These are phyloP conservation scores for Sebastes goodei DNA, from an alignment of 2,797 vertebrate species.

Conservation along the genomic window DNA sequence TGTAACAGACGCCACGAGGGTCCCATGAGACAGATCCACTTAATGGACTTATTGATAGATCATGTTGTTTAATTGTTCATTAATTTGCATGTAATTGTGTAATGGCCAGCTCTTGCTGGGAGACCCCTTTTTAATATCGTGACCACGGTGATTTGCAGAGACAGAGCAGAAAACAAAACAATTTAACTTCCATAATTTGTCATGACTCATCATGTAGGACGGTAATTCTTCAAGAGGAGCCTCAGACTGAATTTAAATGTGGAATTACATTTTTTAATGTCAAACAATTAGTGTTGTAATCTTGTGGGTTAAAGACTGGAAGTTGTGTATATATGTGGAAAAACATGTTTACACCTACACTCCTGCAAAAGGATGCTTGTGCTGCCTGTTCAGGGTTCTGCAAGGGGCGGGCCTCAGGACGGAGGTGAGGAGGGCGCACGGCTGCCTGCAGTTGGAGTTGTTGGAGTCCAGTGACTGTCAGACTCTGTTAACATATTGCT, in stretches of 20 bases:
- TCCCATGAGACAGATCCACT: conserved; percentile 30
- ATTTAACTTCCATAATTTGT: conserved; percentile 10
- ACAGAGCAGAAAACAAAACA: conserved; percentile 21
- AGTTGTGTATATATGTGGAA: background rate
- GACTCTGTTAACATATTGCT: background rate
- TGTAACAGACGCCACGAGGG: background rate
- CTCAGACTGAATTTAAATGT: background rate
- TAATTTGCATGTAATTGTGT: conserved; percentile 66
- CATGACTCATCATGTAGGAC: conserved; percentile 1
- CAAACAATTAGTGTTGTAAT: too few relatives aligned
- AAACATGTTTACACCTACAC: background rate
- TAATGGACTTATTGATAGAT: conserved; percentile 60
- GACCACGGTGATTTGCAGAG: background rate
- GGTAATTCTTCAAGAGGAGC: background rate
- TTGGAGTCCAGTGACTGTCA: too few relatives aligned
- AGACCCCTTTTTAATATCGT: conserved; percentile 20
- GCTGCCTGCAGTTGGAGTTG: background rate
- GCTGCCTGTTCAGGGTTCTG: background rate
- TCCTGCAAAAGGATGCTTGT: background rate
- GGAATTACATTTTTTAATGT: background rate
- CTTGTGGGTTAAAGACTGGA: background rate
- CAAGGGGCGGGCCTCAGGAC: background rate
- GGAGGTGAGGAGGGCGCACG: too few relatives aligned
- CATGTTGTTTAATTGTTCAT: conserved; percentile 64
- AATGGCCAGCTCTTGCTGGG: conserved; percentile 25